Conservation (phyloP, 2,113 vertebrate genomes). For the Otis tarda region DNA sequence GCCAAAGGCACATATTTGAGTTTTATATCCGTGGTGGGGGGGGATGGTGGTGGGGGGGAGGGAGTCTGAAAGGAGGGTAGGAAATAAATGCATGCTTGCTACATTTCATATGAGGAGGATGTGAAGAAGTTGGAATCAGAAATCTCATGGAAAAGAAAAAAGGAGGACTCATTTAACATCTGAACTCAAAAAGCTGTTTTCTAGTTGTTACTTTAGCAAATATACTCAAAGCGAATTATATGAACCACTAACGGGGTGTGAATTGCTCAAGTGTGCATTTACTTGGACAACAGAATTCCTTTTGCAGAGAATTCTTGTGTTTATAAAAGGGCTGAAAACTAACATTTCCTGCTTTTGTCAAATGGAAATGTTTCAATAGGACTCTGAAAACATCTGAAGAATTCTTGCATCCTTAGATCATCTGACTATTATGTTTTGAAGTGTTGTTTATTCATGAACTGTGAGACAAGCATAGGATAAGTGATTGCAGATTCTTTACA, state of each 20-base stretch:
- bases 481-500: constrained; percentile 28
- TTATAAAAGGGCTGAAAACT: constrained; percentile 60
- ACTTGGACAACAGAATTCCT: constrained; percentile 51
- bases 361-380: constrained; percentile 46
- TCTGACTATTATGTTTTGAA: constrained; percentile 45
- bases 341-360: constrained; percentile 63
- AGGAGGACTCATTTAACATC: neutral
- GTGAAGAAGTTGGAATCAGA: neutral
- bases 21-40: too few relatives aligned
- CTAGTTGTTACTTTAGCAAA: constrained; percentile 40
- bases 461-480: constrained; percentile 3
- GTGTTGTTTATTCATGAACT: constrained; percentile 26
- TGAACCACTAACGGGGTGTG: constrained; percentile 44
- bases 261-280: constrained; percentile 45
- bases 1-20: neutral
- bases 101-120: neutral
- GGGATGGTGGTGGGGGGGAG: too few relatives aligned
- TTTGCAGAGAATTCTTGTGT: constrained; percentile 41
- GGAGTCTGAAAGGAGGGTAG: neutral
- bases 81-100: neutral
- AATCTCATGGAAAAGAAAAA: neutral
- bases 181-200: constrained; percentile 44
- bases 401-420: constrained; percentile 55
- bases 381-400: constrained; percentile 59
- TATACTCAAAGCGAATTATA: constrained; percentile 53